Evolutionary conservation across 2,888 invertebrate genomes (phyloP), one percentile per base, ranked within the genome.

Genomic region (Drosophila eohydei): DNA sequence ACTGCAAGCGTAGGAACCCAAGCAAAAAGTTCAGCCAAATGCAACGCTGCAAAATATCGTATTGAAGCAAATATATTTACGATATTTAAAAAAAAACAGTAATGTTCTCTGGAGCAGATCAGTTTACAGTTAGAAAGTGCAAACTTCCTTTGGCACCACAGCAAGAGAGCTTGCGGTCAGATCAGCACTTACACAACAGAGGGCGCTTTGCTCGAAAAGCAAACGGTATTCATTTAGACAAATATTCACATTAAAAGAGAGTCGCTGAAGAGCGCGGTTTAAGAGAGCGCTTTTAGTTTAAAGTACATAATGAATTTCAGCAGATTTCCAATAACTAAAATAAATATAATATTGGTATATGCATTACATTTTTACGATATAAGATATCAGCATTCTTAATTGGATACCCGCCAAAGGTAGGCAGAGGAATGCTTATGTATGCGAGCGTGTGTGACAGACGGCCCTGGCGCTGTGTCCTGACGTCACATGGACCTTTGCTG

Each of bases 361-460:
- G 8, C n/a, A 5, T 12, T 16, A 0, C 4, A 14, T 21, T 30
- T 1, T 8, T 12, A 16, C 16, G 48, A 26, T 48, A 63, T 26
- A 34, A 40, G 32, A 52, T 60, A 52, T 26, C 7, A 40, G 41
- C 41, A 38, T 40, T n/a, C 16, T 58, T 43, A 59, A 57, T 64
- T 74, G 71, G 74, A 76, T 76, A 76, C 74, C 51, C 43, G 40
- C 38, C 34, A 28, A 28, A 43, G 48, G 16, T 30, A 32, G 55
- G 21, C 43, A 52, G 11, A 7, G 9, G 5, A 7, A 28, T 6
- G 26, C 9, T 26, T 12, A 21, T 32, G n/a, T 50, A 26, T 60
- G 34, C 11, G 14, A 38, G 11, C 41, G 28, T 16, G 28, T 57
- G 16, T 46, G 38, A 48, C 61, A 67, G 46, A 52, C 57, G 50